phyloP scores from a whole-genome alignment of 2,888 invertebrate genomes.

The Caenorhabditis sp. region DNA sequence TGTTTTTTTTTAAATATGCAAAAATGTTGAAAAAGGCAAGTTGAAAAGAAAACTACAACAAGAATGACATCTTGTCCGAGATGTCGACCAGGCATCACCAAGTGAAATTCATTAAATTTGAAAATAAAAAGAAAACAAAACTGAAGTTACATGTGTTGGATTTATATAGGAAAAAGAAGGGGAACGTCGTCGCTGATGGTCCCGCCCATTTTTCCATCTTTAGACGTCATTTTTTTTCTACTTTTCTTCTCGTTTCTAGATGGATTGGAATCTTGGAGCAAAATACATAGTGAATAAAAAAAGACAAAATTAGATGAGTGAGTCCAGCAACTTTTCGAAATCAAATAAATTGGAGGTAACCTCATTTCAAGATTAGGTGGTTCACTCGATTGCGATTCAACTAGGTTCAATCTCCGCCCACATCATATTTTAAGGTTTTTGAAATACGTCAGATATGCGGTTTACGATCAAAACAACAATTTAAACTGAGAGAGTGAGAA shows the following conservation, averaged over 20 bases:
- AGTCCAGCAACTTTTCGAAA: neutral
- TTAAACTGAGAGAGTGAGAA: too few relatives aligned
- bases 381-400: neutral
- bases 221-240: neutral
- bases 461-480: too few relatives aligned
- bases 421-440: neutral
- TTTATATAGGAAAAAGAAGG: neutral
- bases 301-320: neutral
- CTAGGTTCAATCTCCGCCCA: neutral
- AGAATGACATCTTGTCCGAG: too few relatives aligned
- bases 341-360: neutral
- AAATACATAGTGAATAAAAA: neutral
- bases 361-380: neutral
- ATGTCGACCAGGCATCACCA: neutral
- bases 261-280: neutral
- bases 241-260: too few relatives aligned
- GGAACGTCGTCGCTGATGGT: neutral
- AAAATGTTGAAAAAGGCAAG: neutral
- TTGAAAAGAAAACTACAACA: neutral
- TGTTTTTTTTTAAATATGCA: neutral
- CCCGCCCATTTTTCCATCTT: neutral
- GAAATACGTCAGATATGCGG: too few relatives aligned
- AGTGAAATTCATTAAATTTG: neutral
- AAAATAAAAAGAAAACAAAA: neutral
- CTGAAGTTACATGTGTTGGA: neutral